phyloP scores from a whole-genome alignment of 2,888 invertebrate species.

The Diadromus collaris region DNA sequence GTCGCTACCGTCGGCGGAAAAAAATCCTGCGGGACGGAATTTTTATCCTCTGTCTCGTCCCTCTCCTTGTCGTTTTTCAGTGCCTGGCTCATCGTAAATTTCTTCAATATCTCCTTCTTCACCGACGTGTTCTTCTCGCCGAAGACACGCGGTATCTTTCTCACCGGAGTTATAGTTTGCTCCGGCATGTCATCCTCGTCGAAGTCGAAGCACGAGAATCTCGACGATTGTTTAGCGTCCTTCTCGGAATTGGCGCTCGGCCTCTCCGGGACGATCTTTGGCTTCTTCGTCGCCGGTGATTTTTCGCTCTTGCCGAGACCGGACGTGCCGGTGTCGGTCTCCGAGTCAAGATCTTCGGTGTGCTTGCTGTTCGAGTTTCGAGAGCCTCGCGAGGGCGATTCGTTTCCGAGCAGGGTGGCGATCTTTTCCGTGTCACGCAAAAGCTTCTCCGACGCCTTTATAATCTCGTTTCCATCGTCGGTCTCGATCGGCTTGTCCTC shows the following conservation, averaged over 20 bases:
- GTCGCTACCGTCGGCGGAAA: slow-evolving; percentile 47
- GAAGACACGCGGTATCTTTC: slow-evolving; percentile 86
- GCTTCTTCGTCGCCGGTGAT: slow-evolving; percentile 53
- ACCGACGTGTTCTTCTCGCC: slow-evolving; percentile 74
- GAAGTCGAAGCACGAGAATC: slow-evolving; percentile 89
- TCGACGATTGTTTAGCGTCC: slow-evolving; percentile 72
- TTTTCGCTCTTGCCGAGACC: slow-evolving; percentile 49
- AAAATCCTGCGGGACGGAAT: slow-evolving; percentile 38
- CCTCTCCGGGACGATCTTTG: slow-evolving; percentile 59
- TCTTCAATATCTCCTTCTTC: slow-evolving; percentile 78
- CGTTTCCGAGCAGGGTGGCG: slow-evolving; percentile 61
- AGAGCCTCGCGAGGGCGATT: slow-evolving; percentile 53
- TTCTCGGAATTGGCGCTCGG: slow-evolving; percentile 59
- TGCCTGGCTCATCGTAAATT: slow-evolving; percentile 78
- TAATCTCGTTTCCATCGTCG: slow-evolving; percentile 67
- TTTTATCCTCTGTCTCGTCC: slow-evolving; percentile 65
- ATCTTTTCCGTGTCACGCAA: slow-evolving; percentile 75
- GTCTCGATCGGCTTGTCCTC: slow-evolving; percentile 39
- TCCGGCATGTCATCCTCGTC: slow-evolving; percentile 87
- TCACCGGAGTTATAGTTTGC: slow-evolving; percentile 81
- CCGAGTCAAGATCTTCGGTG: slow-evolving; percentile 42
- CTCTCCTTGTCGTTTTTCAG: slow-evolving; percentile 72
- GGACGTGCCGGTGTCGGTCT: slow-evolving; percentile 38
- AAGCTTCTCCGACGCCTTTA: slow-evolving; percentile 73
- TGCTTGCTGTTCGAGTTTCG: slow-evolving; percentile 55